phyloP scores from a whole-genome alignment of 2,797 vertebrate genomes.

The Meriones psammophilus region DNA sequence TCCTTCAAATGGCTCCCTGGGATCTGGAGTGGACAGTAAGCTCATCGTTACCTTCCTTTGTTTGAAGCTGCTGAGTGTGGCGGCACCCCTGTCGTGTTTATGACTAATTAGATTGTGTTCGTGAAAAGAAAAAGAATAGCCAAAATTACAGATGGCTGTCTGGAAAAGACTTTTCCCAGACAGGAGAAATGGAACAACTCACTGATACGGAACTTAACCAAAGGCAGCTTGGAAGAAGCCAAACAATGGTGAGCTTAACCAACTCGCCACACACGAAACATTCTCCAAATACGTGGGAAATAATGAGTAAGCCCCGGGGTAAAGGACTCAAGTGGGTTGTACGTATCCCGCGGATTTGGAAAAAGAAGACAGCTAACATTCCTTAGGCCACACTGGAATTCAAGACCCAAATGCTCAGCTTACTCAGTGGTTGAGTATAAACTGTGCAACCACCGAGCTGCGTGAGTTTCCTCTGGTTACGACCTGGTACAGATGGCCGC shows the following conservation, averaged over 20 bases:
- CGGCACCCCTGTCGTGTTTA: constrained; percentile 15
- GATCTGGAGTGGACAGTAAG: not conserved
- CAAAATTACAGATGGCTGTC: constrained; percentile 67
- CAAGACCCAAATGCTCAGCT: constrained; percentile 74
- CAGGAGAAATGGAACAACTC: constrained; percentile 67
- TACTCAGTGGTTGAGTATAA: constrained; percentile 63
- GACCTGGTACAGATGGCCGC: constrained; percentile 66
- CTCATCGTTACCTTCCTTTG: not conserved
- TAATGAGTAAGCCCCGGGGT: constrained; percentile 70
- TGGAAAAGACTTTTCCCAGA: constrained; percentile 75
- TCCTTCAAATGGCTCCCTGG: not conserved
- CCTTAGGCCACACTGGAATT: constrained; percentile 73
- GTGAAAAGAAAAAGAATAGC: constrained; percentile 37
- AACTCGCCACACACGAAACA: constrained; percentile 76
- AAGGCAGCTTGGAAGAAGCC: constrained; percentile 70
- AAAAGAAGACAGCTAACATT: constrained; percentile 76
- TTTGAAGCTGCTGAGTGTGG: not conserved
- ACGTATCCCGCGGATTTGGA: constrained; percentile 70
- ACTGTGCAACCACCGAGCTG: constrained; percentile 54
- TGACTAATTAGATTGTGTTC: constrained; percentile 61
- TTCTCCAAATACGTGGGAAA: constrained; percentile 69
- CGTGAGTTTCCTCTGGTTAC: constrained; percentile 65
- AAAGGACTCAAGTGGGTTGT: constrained; percentile 58
- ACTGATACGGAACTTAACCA: constrained; percentile 74
- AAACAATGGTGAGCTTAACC: constrained; percentile 74